Evolutionary conservation across 2,888 invertebrate genomes (phyloP).

Genomic region (Emmelina monodactyla): DNA sequence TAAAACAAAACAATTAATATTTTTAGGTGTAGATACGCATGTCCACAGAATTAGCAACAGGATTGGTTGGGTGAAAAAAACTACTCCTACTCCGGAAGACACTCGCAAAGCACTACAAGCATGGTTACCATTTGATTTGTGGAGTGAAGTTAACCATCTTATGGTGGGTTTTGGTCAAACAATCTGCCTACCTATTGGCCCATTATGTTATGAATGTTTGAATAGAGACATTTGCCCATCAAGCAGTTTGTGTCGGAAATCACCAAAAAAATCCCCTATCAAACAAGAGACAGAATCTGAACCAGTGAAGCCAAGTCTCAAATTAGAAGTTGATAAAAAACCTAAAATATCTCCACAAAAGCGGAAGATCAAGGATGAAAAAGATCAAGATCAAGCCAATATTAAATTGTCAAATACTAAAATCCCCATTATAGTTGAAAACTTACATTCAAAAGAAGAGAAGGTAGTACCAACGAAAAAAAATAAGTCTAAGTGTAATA

Average conservation of each 20-base stretch:
- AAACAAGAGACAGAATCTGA: constrained; percentile 22
- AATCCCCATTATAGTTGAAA: neutral
- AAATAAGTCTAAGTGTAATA: constrained; percentile 1
- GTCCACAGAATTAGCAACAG: constrained; percentile 95
- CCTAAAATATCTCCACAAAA: constrained; percentile 8
- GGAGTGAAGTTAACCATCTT: constrained; percentile 88
- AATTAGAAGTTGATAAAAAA: neutral
- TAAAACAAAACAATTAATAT: constrained; percentile 8
- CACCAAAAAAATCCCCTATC: constrained; percentile 38
- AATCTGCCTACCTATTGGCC: constrained; percentile 82
- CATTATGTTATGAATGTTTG: constrained; percentile 84
- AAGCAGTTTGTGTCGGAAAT: constrained; percentile 42
- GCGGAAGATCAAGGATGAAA: constrained; percentile 7
- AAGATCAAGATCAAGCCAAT: constrained; percentile 10
- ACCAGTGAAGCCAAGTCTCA: neutral
- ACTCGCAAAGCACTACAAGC: constrained; percentile 84
- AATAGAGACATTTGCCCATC: constrained; percentile 85
- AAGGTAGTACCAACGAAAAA: neutral
- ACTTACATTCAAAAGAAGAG: neutral
- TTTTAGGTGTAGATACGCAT: constrained; percentile 92
- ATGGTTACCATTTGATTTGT: constrained; percentile 87
- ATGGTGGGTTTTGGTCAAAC: constrained; percentile 98
- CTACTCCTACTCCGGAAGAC: constrained; percentile 84
- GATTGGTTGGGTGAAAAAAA: constrained; percentile 81
- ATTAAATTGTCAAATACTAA: neutral